These are phyloP conservation scores for Leptopilina clavipes DNA, from an alignment of 1,140 invertebrate genomes.

Conservation along the genomic window DNA sequence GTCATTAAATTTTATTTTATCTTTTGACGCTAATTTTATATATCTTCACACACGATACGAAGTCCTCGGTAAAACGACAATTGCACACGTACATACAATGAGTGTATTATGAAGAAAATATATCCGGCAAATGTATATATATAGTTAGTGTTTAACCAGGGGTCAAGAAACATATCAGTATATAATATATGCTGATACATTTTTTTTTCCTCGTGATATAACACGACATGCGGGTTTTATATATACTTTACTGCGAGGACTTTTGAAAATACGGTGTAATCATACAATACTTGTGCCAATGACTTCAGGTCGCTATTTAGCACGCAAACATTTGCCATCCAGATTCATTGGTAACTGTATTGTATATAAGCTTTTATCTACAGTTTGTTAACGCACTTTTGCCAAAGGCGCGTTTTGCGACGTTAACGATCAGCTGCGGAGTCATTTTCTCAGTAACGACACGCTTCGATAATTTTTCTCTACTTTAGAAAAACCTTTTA, in stretches of 20 bases:
- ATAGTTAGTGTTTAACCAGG: conserved; percentile 47
- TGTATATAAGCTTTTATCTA: neutral
- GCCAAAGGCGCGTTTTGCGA: neutral
- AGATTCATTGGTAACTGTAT: conserved; percentile 29
- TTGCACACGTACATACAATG: neutral
- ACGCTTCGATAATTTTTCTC: conserved; percentile 11
- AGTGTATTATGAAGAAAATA: neutral
- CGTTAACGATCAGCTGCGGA: conserved; percentile 5
- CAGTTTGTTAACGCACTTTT: conserved; percentile 8
- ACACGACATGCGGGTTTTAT: conserved; percentile 41
- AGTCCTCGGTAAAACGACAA: neutral
- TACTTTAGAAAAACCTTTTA: neutral
- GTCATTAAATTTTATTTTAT: neutral
- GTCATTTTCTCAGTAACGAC: conserved; percentile 15
- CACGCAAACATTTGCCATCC: conserved; percentile 54
- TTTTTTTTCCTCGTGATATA: conserved; percentile 53
- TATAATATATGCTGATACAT: conserved; percentile 51
- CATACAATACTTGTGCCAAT: conserved; percentile 49
- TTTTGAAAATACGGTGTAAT: conserved; percentile 48
- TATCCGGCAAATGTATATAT: neutral
- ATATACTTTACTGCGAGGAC: conserved; percentile 49
- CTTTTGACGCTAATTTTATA: neutral
- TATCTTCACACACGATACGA: neutral
- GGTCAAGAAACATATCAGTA: conserved; percentile 54
- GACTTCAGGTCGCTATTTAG: conserved; percentile 51